These are phyloP conservation scores for Anabacerthia variegaticeps DNA, from an alignment of 2,797 vertebrate genomes.

Conservation along the genomic window DNA sequence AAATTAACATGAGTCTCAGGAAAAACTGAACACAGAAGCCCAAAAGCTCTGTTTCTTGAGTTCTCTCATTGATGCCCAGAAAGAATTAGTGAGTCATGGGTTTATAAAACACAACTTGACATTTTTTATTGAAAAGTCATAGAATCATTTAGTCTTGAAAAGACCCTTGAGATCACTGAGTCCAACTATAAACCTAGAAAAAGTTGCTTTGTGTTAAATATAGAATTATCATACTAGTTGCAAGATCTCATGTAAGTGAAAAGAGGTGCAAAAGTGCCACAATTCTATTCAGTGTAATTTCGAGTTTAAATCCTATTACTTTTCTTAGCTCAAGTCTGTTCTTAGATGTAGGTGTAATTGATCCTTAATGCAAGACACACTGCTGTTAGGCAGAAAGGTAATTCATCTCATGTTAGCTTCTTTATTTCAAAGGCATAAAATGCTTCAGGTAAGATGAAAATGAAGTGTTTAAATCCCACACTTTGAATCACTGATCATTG, in stretches of 20 bases:
- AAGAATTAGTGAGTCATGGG: not conserved
- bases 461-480: constrained; percentile 46
- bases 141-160: not conserved
- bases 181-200: not conserved
- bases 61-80: not conserved
- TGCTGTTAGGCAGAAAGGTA: constrained; percentile 9
- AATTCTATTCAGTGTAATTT: not conserved
- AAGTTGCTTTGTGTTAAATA: not conserved
- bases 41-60: not conserved
- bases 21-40: not conserved
- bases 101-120: not conserved
- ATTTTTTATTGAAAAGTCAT: not conserved
- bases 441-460: constrained; percentile 43
- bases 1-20: not conserved
- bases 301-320: constrained; percentile 13
- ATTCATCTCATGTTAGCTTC: constrained; percentile 5
- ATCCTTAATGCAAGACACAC: constrained; percentile 36
- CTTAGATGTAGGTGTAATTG: constrained; percentile 31
- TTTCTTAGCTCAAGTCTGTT: constrained; percentile 7
- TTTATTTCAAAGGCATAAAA: constrained; percentile 41
- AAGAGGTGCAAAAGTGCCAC: constrained; percentile 5
- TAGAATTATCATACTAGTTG: not conserved
- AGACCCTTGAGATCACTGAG: not conserved
- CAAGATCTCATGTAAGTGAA: not conserved
- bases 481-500: constrained; percentile 29